phyloP scores from a whole-genome alignment of 2,797 vertebrate genomes.

The Pagetopsis macropterus region DNA sequence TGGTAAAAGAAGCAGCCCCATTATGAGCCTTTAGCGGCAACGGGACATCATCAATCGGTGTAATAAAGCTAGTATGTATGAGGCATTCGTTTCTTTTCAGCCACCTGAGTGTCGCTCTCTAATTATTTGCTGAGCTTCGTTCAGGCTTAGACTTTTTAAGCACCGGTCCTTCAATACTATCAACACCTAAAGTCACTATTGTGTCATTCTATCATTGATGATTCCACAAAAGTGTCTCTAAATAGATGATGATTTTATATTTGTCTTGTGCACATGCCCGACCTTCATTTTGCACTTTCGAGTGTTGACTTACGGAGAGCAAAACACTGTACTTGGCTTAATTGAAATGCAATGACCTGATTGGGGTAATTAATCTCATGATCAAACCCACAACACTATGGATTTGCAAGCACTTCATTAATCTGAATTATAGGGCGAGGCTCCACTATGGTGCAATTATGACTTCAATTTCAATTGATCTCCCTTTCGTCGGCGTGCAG shows the following conservation, averaged over 20 bases:
- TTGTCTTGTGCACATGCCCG: neutral
- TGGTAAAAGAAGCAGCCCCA: constrained; percentile 55
- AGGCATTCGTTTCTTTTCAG: constrained; percentile 24
- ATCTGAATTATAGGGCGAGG: constrained; percentile 76
- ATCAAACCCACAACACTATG: constrained; percentile 73
- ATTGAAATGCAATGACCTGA: constrained; percentile 77
- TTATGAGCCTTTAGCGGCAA: constrained; percentile 50
- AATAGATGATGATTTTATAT: neutral
- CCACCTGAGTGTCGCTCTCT: constrained; percentile 17
- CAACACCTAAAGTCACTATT: neutral
- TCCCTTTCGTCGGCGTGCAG: constrained; percentile 52
- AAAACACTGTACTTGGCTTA: constrained; percentile 68
- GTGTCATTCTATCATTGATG: neutral
- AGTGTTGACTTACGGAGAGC: constrained; percentile 66
- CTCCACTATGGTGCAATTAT: constrained; percentile 73
- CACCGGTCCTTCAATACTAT: neutral
- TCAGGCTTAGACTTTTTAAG: constrained; percentile 15
- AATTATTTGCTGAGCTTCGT: constrained; percentile 33
- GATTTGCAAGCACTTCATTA: constrained; percentile 80
- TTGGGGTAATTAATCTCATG: constrained; percentile 80
- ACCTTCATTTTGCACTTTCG: constrained; percentile 27
- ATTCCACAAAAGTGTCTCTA: neutral
- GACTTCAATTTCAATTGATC: constrained; percentile 81
- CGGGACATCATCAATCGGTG: constrained; percentile 31
- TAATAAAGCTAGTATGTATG: constrained; percentile 62